Evolutionary conservation across 2,797 vertebrate species (phyloP).

Genomic region (Lophius americanus): DNA sequence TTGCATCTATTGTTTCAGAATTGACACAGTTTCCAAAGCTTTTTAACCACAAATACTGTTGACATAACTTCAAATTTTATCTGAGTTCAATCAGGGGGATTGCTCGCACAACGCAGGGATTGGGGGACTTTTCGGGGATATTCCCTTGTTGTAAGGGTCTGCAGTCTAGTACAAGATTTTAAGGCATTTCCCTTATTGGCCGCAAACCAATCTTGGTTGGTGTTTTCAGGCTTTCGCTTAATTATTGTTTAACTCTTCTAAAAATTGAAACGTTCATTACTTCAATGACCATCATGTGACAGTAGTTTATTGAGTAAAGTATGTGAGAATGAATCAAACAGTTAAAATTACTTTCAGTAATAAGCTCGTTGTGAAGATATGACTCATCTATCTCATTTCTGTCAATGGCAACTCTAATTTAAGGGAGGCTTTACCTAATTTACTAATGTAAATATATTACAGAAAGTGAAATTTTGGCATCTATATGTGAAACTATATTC

Average conservation of each 20-base stretch:
- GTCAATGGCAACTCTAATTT: constrained; percentile 19
- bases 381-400: constrained; percentile 14
- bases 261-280: constrained; percentile 1
- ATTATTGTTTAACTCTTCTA: constrained; percentile 4
- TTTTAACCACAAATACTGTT: too few relatives aligned
- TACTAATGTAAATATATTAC: too few relatives aligned
- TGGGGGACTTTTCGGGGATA: too few relatives aligned
- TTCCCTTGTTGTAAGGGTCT: too few relatives aligned
- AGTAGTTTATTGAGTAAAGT: constrained; percentile 10
- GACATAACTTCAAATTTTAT: too few relatives aligned
- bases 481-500: background rate
- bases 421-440: constrained; percentile 4
- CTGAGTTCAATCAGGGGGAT: too few relatives aligned
- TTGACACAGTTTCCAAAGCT: too few relatives aligned
- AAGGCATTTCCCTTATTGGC: background rate
- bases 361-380: constrained; percentile 19
- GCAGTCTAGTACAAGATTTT: too few relatives aligned
- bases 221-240: background rate
- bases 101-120: too few relatives aligned
- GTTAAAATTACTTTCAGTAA: constrained; percentile 3
- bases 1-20: too few relatives aligned
- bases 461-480: constrained; percentile 19
- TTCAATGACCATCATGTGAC: constrained; percentile 4
- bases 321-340: constrained; percentile 5
- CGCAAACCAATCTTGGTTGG: background rate